Base-by-base conservation (phyloP, 1,140 invertebrate genomes). In the Scaptomyza hsui region DNA sequence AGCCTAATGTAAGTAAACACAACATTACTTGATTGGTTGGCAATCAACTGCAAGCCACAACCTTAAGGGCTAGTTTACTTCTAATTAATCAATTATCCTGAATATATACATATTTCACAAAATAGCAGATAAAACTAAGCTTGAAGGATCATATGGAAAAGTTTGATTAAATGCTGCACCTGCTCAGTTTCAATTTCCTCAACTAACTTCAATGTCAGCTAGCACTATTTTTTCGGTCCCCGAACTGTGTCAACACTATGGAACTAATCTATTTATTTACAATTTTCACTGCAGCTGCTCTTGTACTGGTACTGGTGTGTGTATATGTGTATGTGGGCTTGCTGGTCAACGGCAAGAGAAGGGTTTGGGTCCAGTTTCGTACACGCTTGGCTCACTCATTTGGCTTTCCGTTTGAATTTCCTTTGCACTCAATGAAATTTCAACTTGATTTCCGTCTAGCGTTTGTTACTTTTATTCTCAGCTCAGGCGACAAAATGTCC, bases 401-500 rank as follows among this genome's bases (percentile, higher is more conserved):
- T 88, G 77, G 82, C 80, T 86, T 86, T 86, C 81, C 81, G 81
- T 86, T 86, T 86, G 81, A 81, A 86, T 86, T 86, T 86, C 81
- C 81, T 86, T 77, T 88, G 81, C 74, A 75, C 81, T 86, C 81
- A 78, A 86, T 86, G 77, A 86, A 88, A 85, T 80, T 85, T 85
- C 81, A 86, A 77, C 81, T 85, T 85, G 81, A 85, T 86, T 86
- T 86, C 81, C 81, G 81, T 86, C 82, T 68, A 59, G 61, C 77
- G 79, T 88, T 88, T 81, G 81, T 86, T 77, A 86, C 81, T 86
- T 86, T 77, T 85, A 86, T 86, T 85, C 79, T 86, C 24, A 72
- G 41, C 55, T 67, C 44, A 73, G 67, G 37, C 65, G 59, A 72
- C 53, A 56, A 48, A 32, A 26, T 16, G 19, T 26, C 37, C 41